A percentile compares a stretch with the other conserved stretches of the same genome.
phyloP scores from a whole-genome alignment of 2,113 vertebrate genomes.

The Pontoporia blainvillei region DNA sequence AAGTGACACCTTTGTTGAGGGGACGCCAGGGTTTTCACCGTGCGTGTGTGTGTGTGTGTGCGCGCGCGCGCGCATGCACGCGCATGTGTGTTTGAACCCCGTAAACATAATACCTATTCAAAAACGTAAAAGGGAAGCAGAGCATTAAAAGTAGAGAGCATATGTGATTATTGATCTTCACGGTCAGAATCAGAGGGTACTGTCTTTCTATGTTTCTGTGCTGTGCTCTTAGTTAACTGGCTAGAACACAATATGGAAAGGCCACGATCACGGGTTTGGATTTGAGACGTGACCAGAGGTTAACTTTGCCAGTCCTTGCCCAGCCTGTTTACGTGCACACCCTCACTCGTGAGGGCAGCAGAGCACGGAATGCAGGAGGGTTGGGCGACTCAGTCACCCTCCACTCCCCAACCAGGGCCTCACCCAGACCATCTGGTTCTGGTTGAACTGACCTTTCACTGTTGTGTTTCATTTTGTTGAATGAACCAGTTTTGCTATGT shows the following conservation, averaged over 20 bases:
- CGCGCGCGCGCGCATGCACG: fast-evolving
- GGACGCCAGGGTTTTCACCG: fast-evolving
- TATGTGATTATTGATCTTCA: fast-evolving
- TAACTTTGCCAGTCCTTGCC: neutral
- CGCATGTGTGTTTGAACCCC: neutral
- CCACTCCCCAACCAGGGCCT: neutral
- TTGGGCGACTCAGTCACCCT: fast-evolving
- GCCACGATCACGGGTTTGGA: neutral
- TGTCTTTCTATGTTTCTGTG: neutral
- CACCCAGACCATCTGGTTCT: fast-evolving
- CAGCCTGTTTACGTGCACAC: fast-evolving
- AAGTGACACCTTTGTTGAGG: neutral
- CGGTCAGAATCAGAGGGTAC: neutral
- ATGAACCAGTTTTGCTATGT: neutral
- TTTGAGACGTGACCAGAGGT: neutral
- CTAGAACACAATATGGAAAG: neutral
- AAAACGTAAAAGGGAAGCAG: neutral
- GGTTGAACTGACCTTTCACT: neutral
- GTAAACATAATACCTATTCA: neutral
- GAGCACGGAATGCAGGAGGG: neutral
- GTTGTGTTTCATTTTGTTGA: neutral
- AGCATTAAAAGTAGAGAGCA: no score
- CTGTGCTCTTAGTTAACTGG: neutral
- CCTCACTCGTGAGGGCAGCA: fast-evolving
- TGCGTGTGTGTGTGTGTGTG: neutral